A percentile compares a stretch with the other conserved stretches of the same genome.
phyloP scores from a whole-genome alignment of 2,888 invertebrate species.

The Drosophila aldrichi region DNA sequence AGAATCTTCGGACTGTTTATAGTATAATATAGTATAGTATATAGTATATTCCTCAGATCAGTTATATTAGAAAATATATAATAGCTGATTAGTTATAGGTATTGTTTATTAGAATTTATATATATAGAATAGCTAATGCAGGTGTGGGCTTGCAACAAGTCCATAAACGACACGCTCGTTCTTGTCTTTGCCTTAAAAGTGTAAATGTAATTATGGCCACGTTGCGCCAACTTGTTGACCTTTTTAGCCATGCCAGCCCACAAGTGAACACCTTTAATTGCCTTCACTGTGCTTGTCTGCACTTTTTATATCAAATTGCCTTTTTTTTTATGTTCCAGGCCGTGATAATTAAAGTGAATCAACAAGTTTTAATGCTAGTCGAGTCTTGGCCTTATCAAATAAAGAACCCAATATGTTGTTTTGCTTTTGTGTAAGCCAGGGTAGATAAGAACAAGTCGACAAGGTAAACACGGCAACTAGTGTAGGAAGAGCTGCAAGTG shows the following conservation, averaged over 20 bases:
- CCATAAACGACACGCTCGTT: conserved; percentile 33
- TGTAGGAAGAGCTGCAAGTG: neutral
- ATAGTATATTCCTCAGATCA: neutral
- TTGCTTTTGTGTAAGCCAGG: conserved; percentile 43
- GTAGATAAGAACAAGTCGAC: conserved; percentile 62
- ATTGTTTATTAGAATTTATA: neutral
- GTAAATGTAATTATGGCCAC: conserved; percentile 48
- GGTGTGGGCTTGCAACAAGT: conserved; percentile 21
- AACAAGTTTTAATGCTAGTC: conserved; percentile 35
- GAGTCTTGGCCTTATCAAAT: conserved; percentile 50
- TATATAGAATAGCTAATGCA: conserved; percentile 7
- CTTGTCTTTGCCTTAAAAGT: conserved; percentile 34
- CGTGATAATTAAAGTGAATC: conserved; percentile 47
- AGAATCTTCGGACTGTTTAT: neutral
- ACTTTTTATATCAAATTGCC: conserved; percentile 39
- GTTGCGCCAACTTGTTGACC: conserved; percentile 66
- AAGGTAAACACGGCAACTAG: conserved; percentile 37
- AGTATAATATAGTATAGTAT: too few species aligned
- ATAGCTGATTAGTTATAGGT: neutral
- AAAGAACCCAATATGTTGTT: conserved; percentile 25
- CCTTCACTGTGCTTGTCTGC: conserved; percentile 33
- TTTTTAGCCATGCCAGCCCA: conserved; percentile 39
- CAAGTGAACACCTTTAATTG: conserved; percentile 46
- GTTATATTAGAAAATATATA: neutral
- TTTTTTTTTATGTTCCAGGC: conserved; percentile 41